phyloP scores from a whole-genome alignment of 2,113 vertebrate genomes.

The Piaya cayana region DNA sequence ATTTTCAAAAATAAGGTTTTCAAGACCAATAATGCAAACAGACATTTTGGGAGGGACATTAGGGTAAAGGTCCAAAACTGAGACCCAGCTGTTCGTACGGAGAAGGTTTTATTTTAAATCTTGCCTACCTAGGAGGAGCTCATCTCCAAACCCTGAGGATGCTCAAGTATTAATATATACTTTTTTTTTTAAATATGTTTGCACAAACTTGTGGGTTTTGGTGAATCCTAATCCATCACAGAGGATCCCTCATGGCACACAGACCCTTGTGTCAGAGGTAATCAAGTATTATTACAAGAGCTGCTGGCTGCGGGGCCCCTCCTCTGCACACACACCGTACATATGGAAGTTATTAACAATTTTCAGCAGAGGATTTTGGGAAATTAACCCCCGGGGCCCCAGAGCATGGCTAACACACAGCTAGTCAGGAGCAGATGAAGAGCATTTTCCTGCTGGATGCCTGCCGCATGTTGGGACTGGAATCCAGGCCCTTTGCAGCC shows the following conservation, averaged over 20 bases:
- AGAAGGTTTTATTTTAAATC: neutral
- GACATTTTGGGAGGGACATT: neutral
- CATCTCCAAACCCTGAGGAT: neutral
- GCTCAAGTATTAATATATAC: neutral
- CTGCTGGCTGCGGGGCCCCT: conserved; percentile 53
- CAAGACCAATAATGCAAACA: neutral
- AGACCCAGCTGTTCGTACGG: neutral
- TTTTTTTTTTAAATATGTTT: neutral
- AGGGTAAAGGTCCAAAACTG: neutral
- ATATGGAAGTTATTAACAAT: conserved; percentile 62
- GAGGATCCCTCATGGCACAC: neutral
- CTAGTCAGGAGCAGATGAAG: neutral
- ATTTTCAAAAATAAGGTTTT: too few species aligned
- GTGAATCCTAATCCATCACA: neutral
- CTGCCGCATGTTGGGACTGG: neutral
- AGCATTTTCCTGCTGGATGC: conserved; percentile 21
- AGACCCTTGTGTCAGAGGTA: conserved; percentile 49
- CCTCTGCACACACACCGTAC: conserved; percentile 32
- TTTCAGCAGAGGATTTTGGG: conserved; percentile 36
- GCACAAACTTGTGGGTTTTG: neutral
- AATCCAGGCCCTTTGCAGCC: neutral
- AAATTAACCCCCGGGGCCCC: conserved; percentile 44
- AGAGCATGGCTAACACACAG: neutral
- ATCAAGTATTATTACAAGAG: conserved; percentile 46
- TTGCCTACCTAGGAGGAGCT: neutral